Evolutionary conservation across 1,140 invertebrate species (phyloP), one percentile per base, ranked within the genome.

Genomic region (Mamestra configurata): DNA sequence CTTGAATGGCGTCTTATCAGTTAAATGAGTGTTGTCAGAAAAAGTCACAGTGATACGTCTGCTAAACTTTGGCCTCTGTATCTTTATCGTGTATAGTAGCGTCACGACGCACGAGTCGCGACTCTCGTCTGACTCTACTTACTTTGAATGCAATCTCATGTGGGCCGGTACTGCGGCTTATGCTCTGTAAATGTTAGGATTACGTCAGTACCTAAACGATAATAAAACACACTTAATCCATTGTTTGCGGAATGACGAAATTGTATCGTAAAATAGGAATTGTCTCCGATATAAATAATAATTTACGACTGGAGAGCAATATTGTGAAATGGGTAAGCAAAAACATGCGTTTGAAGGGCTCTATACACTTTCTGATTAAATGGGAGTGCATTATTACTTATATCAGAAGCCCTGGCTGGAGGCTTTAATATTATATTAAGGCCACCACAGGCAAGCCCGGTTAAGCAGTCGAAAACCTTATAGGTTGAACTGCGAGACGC

Each of bases 1-100:
- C 76, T 80, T 80, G 79, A 82, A 76, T 82, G 77, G 55, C 11
- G 35, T 61, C 55, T 84, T 86, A 86, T 84, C 84, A 78, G 68
- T 20, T 79, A 35, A 78, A 73, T 83, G 73, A 81, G 79, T 70
- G 80, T 46, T 72, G 80, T 81, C 64, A 84, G 81, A 83, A 82
- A 85, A 84, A 72, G 80, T 84, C 70, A 59, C n/a, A 76, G 66
- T 59, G 59, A 82, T 72, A 80, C 35, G 49, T 68, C 35, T 51
- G 37, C 22, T 81, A 78, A 81, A 77, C 82, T 84, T 77, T 79
- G 82, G 49, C 80, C 80, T 80, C 27, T 72, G 37, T 77, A 79
- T 84, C 79, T 78, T 76, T 79, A 77, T 82, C 51, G 20, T 49
- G 40, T 18, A 35, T 46, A n/a, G 59, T n/a, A 31, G 35, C 59